Evolutionary conservation across 2,797 vertebrate genomes (phyloP), one percentile per base, ranked within the genome.

Genomic region (Botia kubotai): DNA sequence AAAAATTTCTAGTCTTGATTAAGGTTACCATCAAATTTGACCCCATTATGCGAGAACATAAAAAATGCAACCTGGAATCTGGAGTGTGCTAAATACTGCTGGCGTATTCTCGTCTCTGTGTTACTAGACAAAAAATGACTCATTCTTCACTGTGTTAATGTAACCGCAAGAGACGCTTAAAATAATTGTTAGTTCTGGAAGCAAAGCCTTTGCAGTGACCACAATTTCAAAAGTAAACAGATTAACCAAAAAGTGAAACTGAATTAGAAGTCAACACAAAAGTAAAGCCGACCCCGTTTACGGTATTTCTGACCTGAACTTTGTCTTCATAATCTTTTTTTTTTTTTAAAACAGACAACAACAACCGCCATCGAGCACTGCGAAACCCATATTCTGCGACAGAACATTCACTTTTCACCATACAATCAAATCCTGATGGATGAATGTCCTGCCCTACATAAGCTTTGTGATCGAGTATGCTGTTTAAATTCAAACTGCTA

Each of bases 201-300:
- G 6, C 26, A 68, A 57, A 16, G 29, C 1, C 19, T 55, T 43
- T 55, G 4, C 21, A 57, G 11, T n/a, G 75, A 68, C 33, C 52
- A 68, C 11, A 57, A 66, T 68, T 68, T 52, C 33, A 68, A 57
- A 77, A 75, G 26, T 65, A 33, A 75, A 68, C 10, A 8, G 50
- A 55, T 17, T 5, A 66, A 55, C 26, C 33, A 72, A 58, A 53
- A 11, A 14, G 33, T 21, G 8, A 0, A n/a, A 10, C 3, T 29
- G 4, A 23, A 16, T 60, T 72, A 57, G 1, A 23, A 58, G 21
- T 23, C 21, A 52, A 52, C 48, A 23, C 4, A 6, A 23, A 23
- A 23, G 21, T 23, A 2, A 23, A 58, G 21, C 10, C 1, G 21
- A 53, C 2, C 48, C 13, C 14, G 48, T 5, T 26, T 14, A 60